These are phyloP conservation scores for Thereva nobilitata DNA, from an alignment of 2,888 invertebrate genomes.

Conservation along the genomic window DNA sequence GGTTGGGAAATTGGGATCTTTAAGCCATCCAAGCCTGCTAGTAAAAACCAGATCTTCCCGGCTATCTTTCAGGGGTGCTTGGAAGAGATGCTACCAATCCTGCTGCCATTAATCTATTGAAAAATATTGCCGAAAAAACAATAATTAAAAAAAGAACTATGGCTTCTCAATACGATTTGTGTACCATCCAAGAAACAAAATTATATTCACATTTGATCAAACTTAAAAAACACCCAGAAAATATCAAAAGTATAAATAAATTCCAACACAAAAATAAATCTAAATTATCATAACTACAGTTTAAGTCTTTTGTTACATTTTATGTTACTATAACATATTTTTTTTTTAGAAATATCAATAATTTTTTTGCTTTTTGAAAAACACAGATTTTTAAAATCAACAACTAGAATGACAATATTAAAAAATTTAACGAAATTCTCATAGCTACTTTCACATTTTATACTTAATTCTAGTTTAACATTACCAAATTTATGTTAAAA, in stretches of 20 bases:
- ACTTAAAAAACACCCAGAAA: neutral
- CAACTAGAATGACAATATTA: conserved; percentile 23
- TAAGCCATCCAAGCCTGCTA: too few species aligned
- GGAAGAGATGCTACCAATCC: too few species aligned
- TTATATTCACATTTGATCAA: too few species aligned
- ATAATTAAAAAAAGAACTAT: too few species aligned
- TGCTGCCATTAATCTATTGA: too few species aligned
- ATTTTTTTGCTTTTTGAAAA: neutral
- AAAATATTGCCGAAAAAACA: too few species aligned
- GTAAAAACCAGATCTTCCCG: too few species aligned
- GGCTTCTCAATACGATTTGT: too few species aligned
- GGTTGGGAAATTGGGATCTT: too few species aligned
- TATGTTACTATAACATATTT: conserved; percentile 23
- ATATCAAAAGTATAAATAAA: neutral
- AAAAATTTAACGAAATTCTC: conserved; percentile 24
- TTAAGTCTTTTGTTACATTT: conserved; percentile 27
- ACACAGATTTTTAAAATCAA: conserved; percentile 28
- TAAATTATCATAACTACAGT: conserved; percentile 9
- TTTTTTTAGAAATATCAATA: conserved; percentile 11
- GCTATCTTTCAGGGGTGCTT: too few species aligned
- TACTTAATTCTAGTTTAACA: conserved; percentile 14
- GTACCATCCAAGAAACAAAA: too few species aligned
- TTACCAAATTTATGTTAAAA: conserved; percentile 29
- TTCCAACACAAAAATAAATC: neutral
- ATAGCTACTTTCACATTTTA: conserved; percentile 30